Base-by-base conservation (phyloP, 2,113 vertebrate species). In the Butorides virescens region DNA sequence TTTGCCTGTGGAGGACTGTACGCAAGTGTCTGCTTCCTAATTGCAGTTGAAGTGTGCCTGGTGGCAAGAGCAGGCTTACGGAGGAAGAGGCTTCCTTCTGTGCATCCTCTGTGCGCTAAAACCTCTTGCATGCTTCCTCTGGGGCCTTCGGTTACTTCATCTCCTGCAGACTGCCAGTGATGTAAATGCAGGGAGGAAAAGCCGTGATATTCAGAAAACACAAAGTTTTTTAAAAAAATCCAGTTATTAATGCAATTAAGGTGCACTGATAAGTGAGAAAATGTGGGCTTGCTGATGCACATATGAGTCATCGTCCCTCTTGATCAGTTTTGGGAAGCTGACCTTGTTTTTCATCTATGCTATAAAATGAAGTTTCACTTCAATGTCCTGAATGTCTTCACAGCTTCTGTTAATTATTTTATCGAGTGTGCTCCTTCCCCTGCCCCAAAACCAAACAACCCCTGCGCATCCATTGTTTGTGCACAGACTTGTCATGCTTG, bases 21-120 rank as follows among this genome's bases (percentile, higher is more conserved):
- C 0, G 13, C 14, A 55, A 13, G 25, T 5, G 9, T 34, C n/a
- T 6, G 15, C 23, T 70, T 86, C 0, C 0, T 46, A 26, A 20
- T 32, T 3, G 4, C 46, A 29, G 46, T 34, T 17, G 50, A 55
- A 63, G 39, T 11, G 7, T 53, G 46, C 50, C 70, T 71, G 32
- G 7, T 44, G 55, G 47, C 22, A 22, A 9, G 47, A 71, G 22
- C 4, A 18, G 46, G 10, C 26, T 71, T 61, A 26, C 0, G 6
- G 55, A 63, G 37, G 78, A 78, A 37, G 44, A 47, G 26, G 25
- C 16, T 22, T 66, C 68, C 46, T 56, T 20, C 30, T 17, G 53
- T 73, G 50, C 32, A 15, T 59, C 36, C 32, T 63, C 5, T 59
- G 7, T 36, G n/a, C 0, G 0, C 20, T 62, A 20, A 47, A 86